phyloP scores from a whole-genome alignment of 2,888 invertebrate genomes.

The Drosophila algonquin region DNA sequence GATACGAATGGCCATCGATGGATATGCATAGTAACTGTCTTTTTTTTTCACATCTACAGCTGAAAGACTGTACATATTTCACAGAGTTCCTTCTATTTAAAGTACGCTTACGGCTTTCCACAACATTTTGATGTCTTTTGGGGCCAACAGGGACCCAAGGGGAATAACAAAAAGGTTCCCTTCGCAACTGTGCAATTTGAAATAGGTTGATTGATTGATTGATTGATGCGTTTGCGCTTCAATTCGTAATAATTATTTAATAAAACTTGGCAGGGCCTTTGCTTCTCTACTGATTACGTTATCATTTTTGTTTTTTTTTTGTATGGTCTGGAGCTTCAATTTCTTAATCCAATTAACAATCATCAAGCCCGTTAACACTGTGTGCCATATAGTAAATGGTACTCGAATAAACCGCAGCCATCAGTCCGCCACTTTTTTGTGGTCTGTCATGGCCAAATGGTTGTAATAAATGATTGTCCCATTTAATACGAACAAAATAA shows the following conservation, averaged over 20 bases:
- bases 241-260: conserved; percentile 21
- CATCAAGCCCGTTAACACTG: not conserved
- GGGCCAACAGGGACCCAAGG: conserved; percentile 14
- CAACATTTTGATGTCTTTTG: conserved; percentile 31
- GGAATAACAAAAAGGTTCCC: conserved; percentile 14
- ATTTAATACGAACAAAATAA: conserved; percentile 29
- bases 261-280: conserved; percentile 10
- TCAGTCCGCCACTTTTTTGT: conserved; percentile 5
- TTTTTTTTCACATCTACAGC: not conserved
- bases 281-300: conserved; percentile 17
- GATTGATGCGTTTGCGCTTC: conserved; percentile 30
- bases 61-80: not conserved
- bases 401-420: conserved; percentile 5
- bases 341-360: not conserved
- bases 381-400: not conserved
- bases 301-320: no score
- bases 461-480: conserved; percentile 23
- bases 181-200: conserved; percentile 21
- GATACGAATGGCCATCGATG: not conserved
- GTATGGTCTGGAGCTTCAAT: no score
- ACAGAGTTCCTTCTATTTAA: not conserved
- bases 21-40: not conserved
- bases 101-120: not conserved
- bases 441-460: conserved; percentile 6
- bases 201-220: conserved; percentile 24